Percentiles rank a stretch among this genome's conserved stretches.
Evolutionary conservation across 2,888 invertebrate species (phyloP).

Genomic region (Chaetogeoica ovagalla): DNA sequence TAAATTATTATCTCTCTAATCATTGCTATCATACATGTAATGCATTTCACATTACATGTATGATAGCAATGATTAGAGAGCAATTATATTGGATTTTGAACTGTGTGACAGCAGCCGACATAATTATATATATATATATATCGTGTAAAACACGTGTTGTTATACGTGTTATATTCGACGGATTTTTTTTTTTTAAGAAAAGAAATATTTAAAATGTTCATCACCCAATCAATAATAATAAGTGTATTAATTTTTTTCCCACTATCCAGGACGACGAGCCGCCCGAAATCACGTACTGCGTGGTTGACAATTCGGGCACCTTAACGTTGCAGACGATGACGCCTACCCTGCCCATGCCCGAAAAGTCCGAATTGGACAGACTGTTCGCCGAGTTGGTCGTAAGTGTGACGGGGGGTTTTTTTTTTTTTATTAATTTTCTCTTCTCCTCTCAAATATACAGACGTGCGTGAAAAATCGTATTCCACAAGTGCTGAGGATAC

Average conservation of each 20-base stretch:
- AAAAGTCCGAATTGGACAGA: constrained; percentile 86
- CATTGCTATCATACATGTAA: no score
- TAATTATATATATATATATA: no score
- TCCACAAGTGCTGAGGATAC: no score
- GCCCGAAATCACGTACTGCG: constrained; percentile 92
- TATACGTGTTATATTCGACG: background rate
- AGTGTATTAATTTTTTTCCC: background rate
- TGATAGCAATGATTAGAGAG: no score
- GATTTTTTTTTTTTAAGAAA: no score
- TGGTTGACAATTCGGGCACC: constrained; percentile 85
- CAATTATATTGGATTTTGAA: no score
- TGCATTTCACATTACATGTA: no score
- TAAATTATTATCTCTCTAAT: no score
- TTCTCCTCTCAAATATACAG: background rate
- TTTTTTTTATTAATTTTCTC: background rate
- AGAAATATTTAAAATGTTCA: no score
- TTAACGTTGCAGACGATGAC: constrained; percentile 85
- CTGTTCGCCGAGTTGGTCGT: constrained; percentile 94
- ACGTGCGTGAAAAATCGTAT: constrained; percentile 47
- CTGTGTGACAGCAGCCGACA: no score
- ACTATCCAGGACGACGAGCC: constrained; percentile 83
- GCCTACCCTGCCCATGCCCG: constrained; percentile 91
- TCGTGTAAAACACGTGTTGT: background rate
- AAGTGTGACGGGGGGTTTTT: constrained; percentile 59
- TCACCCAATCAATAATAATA: no score